A percentile compares a stretch with the other conserved stretches of the same genome.
phyloP scores from a whole-genome alignment of 1,140 invertebrate genomes.

The Drosophila kikkawai region DNA sequence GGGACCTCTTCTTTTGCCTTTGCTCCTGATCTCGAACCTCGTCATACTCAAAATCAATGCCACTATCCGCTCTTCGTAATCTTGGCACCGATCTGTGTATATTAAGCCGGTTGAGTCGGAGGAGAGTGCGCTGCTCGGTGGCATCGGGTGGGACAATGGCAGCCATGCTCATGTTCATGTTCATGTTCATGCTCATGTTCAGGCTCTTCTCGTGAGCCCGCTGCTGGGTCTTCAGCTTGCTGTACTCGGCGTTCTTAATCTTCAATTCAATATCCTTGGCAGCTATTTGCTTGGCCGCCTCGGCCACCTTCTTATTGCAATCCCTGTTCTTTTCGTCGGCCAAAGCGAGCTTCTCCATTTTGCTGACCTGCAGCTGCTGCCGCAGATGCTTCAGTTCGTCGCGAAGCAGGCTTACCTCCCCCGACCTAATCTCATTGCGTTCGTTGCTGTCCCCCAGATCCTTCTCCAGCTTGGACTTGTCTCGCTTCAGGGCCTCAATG shows the following conservation, averaged over 20 bases:
- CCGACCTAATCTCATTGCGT: slow-evolving; percentile 59
- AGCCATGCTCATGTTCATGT: neutral
- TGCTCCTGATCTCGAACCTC: slow-evolving; percentile 11
- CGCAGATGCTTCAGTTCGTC: slow-evolving; percentile 72
- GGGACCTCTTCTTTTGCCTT: slow-evolving; percentile 45
- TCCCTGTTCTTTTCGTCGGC: slow-evolving; percentile 59
- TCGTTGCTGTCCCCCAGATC: slow-evolving; percentile 63
- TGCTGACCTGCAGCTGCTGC: slow-evolving; percentile 68
- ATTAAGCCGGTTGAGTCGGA: slow-evolving; percentile 45
- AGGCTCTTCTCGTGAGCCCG: slow-evolving; percentile 21
- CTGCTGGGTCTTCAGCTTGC: slow-evolving; percentile 45
- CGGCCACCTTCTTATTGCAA: slow-evolving; percentile 63
- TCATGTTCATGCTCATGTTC: slow-evolving; percentile 14
- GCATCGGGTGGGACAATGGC: neutral
- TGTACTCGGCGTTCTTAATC: slow-evolving; percentile 56
- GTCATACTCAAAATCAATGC: slow-evolving; percentile 25
- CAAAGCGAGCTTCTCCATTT: slow-evolving; percentile 69
- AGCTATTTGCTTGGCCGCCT: slow-evolving; percentile 56
- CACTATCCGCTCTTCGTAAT: neutral
- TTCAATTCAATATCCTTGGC: slow-evolving; percentile 66
- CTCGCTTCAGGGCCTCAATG: slow-evolving; percentile 64
- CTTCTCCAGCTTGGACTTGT: slow-evolving; percentile 70
- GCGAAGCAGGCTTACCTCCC: slow-evolving; percentile 74
- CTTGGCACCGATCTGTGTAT: slow-evolving; percentile 22
- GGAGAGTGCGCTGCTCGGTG: slow-evolving; percentile 15